These are phyloP conservation scores for Agrilus biguttatus DNA, from an alignment of 2,888 invertebrate genomes.

Conservation along the genomic window DNA sequence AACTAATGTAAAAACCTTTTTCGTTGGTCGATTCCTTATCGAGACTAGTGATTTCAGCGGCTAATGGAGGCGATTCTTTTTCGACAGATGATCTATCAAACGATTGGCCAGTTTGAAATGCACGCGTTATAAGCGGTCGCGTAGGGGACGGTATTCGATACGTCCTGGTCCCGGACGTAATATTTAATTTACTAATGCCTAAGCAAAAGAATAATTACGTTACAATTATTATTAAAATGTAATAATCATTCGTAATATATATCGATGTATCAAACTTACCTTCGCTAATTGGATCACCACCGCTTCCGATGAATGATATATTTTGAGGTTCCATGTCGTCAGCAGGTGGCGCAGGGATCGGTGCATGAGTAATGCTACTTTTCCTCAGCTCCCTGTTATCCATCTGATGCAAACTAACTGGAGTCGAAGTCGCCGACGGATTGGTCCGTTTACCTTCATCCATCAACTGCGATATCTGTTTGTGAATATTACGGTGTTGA, in stretches of 20 bases:
- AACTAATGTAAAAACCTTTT: conserved; percentile 87
- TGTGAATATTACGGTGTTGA: conserved; percentile 44
- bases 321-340: conserved; percentile 90
- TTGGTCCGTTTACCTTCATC: conserved; percentile 21
- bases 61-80: conserved; percentile 20
- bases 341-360: conserved; percentile 51
- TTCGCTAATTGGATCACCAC: conserved; percentile 32
- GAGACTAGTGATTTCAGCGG: conserved; percentile 32
- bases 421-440: conserved; percentile 18
- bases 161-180: conserved; percentile 75
- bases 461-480: conserved; percentile 38
- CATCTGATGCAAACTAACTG: conserved; percentile 39
- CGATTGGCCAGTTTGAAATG: conserved; percentile 42
- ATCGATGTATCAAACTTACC: conserved; percentile 12
- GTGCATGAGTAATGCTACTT: conserved; percentile 33
- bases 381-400: conserved; percentile 22
- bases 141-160: conserved; percentile 85
- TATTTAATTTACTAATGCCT: conserved; percentile 64
- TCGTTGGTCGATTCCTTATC: conserved; percentile 38
- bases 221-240: too few relatives aligned
- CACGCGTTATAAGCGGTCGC: conserved; percentile 52
- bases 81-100: conserved; percentile 9
- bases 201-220: conserved; percentile 13
- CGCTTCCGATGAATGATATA: conserved; percentile 76
- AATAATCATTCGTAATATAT: too few relatives aligned